phyloP scores from a whole-genome alignment of 2,113 vertebrate species.

The Zosterops hypoxanthus region DNA sequence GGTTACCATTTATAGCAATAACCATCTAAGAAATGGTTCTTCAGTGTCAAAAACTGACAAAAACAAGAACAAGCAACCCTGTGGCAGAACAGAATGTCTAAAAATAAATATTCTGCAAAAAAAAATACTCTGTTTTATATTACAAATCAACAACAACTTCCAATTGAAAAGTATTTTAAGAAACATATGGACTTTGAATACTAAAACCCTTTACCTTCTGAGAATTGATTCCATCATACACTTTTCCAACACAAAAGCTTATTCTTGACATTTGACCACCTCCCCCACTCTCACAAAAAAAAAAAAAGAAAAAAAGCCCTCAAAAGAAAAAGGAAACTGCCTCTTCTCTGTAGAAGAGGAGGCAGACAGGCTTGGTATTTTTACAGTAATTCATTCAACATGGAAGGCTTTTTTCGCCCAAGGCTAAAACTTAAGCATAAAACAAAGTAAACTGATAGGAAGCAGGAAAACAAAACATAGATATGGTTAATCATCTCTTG shows the following conservation, averaged over 20 bases:
- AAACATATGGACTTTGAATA: background rate
- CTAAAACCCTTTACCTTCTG: background rate
- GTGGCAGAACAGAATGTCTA: background rate
- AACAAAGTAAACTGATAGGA: background rate
- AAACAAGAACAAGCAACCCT: slow-evolving; percentile 22
- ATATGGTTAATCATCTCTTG: background rate
- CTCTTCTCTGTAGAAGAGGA: background rate
- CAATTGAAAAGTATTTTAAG: background rate
- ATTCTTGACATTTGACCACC: background rate
- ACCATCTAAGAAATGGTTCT: background rate
- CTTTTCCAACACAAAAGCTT: background rate
- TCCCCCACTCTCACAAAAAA: too few species aligned
- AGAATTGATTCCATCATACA: background rate
- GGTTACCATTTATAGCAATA: slow-evolving; percentile 31
- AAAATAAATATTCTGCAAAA: slow-evolving; percentile 2
- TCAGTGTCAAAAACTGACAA: background rate
- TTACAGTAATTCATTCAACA: background rate
- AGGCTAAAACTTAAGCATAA: background rate
- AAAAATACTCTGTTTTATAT: background rate
- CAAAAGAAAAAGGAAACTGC: background rate
- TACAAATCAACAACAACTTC: background rate
- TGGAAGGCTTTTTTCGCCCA: background rate
- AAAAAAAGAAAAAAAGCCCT: background rate
- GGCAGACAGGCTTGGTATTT: background rate
- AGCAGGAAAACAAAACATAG: background rate